phyloP scores from a whole-genome alignment of 2,797 vertebrate species.

The Siniperca undulata region DNA sequence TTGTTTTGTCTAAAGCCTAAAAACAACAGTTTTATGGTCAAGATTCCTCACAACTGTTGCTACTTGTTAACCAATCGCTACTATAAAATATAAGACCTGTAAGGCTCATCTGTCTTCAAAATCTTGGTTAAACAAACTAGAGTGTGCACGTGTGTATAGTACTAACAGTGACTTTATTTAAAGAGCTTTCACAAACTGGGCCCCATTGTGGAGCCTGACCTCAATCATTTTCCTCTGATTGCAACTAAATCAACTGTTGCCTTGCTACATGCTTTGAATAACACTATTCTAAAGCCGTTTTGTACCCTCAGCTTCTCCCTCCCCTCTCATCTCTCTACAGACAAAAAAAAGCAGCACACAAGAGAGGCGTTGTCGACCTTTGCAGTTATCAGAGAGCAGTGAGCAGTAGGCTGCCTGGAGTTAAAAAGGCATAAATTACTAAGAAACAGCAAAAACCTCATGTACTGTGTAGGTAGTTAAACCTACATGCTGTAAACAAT shows the following conservation, averaged over 20 bases:
- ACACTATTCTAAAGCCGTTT: slow-evolving; percentile 28
- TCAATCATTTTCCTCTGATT: slow-evolving; percentile 55
- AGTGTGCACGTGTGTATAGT: neutral
- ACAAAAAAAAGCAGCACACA: slow-evolving; percentile 52
- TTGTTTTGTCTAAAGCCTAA: neutral
- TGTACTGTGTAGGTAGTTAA: neutral
- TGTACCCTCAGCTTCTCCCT: slow-evolving; percentile 12
- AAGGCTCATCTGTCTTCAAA: neutral
- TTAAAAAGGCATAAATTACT: slow-evolving; percentile 7
- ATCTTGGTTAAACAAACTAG: neutral
- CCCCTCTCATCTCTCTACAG: slow-evolving; percentile 20
- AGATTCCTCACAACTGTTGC: neutral
- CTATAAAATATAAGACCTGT: neutral
- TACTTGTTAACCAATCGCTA: neutral
- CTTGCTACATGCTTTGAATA: slow-evolving; percentile 55
- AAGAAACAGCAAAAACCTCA: neutral
- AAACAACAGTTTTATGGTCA: neutral
- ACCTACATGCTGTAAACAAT: neutral
- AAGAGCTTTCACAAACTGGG: slow-evolving; percentile 6
- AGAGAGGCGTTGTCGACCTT: slow-evolving; percentile 37
- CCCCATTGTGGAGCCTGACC: slow-evolving; percentile 27
- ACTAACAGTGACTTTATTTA: slow-evolving; percentile 10
- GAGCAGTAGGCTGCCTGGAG: neutral
- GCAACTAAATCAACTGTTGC: slow-evolving; percentile 57
- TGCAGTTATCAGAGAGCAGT: slow-evolving; percentile 10